phyloP scores from a whole-genome alignment of 1,140 invertebrate species.

The Euura lappo region DNA sequence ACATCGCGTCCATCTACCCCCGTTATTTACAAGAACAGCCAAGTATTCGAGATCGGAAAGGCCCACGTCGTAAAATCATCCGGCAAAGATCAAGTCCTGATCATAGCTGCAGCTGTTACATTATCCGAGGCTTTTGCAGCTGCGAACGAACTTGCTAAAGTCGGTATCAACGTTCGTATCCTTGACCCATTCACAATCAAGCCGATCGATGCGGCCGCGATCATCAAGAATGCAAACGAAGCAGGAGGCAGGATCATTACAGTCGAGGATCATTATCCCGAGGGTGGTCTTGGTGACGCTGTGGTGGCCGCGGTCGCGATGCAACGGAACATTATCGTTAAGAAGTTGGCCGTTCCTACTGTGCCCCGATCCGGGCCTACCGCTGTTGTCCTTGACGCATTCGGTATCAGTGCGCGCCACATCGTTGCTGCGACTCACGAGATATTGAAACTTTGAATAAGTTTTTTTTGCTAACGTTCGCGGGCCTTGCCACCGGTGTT shows the following conservation, averaged over 20 bases:
- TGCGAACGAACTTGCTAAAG: conserved; percentile 74
- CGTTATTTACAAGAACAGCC: conserved; percentile 88
- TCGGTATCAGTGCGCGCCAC: conserved; percentile 84
- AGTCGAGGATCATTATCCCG: conserved; percentile 97
- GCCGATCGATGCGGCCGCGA: conserved; percentile 84
- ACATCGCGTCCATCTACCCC: conserved; percentile 91
- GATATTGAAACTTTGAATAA: conserved; percentile 64
- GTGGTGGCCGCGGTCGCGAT: conserved; percentile 82
- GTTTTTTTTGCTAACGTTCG: background rate
- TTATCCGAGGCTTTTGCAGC: conserved; percentile 90
- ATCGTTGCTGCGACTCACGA: conserved; percentile 76
- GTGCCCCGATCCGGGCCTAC: conserved; percentile 93
- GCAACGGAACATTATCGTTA: conserved; percentile 78
- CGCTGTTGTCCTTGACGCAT: conserved; percentile 82
- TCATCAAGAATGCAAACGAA: conserved; percentile 80
- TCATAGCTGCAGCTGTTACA: conserved; percentile 94
- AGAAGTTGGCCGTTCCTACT: conserved; percentile 82
- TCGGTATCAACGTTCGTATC: conserved; percentile 77
- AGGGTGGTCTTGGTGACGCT: conserved; percentile 96
- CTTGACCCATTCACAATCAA: conserved; percentile 97
- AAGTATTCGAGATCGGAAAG: conserved; percentile 81
- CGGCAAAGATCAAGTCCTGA: conserved; percentile 77
- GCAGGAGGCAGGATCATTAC: conserved; percentile 86
- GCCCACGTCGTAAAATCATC: conserved; percentile 81
- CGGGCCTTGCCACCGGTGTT: too few species aligned